Conservation (phyloP, 2,888 invertebrate genomes). For the Bellardia pandia region DNA sequence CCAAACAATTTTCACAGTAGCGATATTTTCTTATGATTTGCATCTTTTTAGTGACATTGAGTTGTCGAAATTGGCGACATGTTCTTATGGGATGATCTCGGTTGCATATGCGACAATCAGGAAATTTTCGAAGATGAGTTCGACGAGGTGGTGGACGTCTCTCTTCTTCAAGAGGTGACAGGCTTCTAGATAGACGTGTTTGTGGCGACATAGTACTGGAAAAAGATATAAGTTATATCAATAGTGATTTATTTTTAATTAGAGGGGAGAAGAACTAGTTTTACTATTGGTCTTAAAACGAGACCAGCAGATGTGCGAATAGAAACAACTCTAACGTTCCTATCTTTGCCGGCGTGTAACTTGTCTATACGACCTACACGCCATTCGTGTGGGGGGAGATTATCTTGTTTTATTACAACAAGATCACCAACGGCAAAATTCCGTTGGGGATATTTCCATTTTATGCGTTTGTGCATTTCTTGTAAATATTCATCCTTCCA, state of each 20-base stretch:
- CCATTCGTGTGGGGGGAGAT: conserved; percentile 27
- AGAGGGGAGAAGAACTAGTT: conserved; percentile 24
- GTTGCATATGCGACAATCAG: conserved; percentile 14
- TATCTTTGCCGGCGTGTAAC: conserved; percentile 9
- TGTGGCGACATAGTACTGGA: conserved; percentile 6
- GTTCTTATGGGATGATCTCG: conserved; percentile 5
- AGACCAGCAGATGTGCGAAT: conserved; percentile 29
- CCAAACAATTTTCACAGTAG: conserved; percentile 32
- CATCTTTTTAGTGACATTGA: too few relatives aligned
- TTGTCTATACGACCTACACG: conserved; percentile 21
- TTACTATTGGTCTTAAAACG: conserved; percentile 34
- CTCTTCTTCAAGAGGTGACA: too few relatives aligned
- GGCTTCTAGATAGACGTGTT: neutral
- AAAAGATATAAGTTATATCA: neutral
- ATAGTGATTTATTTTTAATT: neutral
- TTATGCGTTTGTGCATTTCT: conserved; percentile 8
- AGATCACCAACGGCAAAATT: conserved; percentile 29
- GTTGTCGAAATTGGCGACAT: too few relatives aligned
- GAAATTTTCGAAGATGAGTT: neutral
- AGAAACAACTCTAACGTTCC: conserved; percentile 20
- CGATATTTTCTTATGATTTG: too few relatives aligned
- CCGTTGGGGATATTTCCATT: conserved; percentile 21
- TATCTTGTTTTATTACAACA: conserved; percentile 35
- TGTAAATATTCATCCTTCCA: neutral
- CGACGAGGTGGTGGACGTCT: neutral